These are phyloP conservation scores for Hassar affinis DNA, from an alignment of 2,113 vertebrate species.

Conservation along the genomic window DNA sequence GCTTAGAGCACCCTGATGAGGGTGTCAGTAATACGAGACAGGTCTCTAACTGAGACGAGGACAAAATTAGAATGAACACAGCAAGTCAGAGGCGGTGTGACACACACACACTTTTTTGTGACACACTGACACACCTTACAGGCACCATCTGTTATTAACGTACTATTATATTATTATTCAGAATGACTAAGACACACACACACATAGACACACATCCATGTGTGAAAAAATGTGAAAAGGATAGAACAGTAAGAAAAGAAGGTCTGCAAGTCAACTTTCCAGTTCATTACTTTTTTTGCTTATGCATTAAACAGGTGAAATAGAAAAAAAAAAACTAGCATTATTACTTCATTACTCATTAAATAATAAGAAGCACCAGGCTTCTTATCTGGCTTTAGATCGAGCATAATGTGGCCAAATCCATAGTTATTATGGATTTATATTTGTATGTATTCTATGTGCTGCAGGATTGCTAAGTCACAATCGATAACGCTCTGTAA, in stretches of 20 bases:
- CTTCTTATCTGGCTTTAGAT: not conserved
- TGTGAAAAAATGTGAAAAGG: not conserved
- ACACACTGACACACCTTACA: slow-evolving; percentile 29
- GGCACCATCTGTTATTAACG: slow-evolving; percentile 28
- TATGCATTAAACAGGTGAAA: no score
- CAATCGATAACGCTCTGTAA: not conserved
- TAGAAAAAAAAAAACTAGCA: not conserved
- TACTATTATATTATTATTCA: not conserved
- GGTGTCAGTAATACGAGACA: slow-evolving; percentile 38
- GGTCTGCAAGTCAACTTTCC: not conserved
- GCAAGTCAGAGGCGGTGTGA: slow-evolving; percentile 30
- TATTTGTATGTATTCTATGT: not conserved
- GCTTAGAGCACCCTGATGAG: slow-evolving; percentile 33
- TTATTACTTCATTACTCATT: not conserved
- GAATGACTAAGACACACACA: not conserved
- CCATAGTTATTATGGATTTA: not conserved
- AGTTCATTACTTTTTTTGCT: not conserved
- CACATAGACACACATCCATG: not conserved
- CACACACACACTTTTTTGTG: not conserved
- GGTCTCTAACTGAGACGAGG: slow-evolving; percentile 32
- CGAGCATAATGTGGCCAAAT: not conserved
- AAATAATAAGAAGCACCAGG: not conserved
- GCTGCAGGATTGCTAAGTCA: not conserved
- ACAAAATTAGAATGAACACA: slow-evolving; percentile 40
- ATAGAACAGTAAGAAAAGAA: not conserved